A percentile compares a stretch with the other conserved stretches of the same genome.
Conservation (phyloP, 2,797 vertebrate genomes). For the Garrulus glandarius region DNA sequence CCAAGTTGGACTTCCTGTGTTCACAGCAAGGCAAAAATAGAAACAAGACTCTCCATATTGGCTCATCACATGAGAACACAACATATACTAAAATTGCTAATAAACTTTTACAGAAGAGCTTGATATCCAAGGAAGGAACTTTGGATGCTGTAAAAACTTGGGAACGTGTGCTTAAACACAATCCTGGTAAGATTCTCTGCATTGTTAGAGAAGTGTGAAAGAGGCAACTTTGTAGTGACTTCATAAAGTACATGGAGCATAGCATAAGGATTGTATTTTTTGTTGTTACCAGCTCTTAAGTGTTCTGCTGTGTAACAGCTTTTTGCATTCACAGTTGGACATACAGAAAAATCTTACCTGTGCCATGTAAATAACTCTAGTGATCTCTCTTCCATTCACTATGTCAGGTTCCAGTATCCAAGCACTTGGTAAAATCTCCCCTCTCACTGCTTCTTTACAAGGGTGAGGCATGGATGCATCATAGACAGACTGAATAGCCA, state of each 20-base stretch:
- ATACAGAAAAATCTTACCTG: constrained; percentile 79
- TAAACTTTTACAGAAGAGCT: not conserved
- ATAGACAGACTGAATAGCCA: constrained; percentile 92
- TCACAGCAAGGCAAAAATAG: not conserved
- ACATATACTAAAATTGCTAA: not conserved
- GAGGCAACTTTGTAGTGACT: not conserved
- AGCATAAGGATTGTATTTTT: not conserved
- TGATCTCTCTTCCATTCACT: constrained; percentile 80
- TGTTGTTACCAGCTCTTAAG: not conserved
- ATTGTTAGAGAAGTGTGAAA: not conserved
- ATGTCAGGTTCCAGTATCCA: constrained; percentile 88
- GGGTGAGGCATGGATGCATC: constrained; percentile 91
- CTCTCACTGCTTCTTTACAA: constrained; percentile 83
- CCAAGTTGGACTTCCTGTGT: not conserved
- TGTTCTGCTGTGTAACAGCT: not conserved
- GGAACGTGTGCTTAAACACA: not conserved
- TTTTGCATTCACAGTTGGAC: not conserved
- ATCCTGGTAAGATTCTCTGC: not conserved
- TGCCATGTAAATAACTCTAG: constrained; percentile 86
- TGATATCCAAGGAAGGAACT: not conserved
- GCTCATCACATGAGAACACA: not conserved
- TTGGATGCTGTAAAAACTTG: not conserved
- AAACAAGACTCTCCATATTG: not conserved
- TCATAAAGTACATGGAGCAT: not conserved
- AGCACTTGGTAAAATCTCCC: constrained; percentile 93